phyloP scores from a whole-genome alignment of 2,888 invertebrate genomes.

The Ellobium chinense region DNA sequence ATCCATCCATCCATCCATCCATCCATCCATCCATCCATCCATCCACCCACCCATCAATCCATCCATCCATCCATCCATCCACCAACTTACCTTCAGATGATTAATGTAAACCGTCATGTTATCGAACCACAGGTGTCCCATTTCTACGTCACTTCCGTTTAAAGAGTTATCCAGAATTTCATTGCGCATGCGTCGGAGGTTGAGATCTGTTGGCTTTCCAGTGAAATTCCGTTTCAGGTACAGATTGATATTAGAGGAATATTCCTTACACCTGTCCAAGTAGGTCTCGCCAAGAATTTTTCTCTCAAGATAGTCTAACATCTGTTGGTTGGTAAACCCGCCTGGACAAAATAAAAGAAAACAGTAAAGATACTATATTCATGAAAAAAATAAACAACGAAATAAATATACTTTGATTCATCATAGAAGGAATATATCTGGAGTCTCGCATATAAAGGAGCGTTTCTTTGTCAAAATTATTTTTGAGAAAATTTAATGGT shows the following conservation, averaged over 20 bases:
- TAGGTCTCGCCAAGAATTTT: constrained; percentile 55
- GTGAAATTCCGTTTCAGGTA: constrained; percentile 41
- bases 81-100: constrained; percentile 52
- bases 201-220: constrained; percentile 38
- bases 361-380: background rate
- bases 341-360: constrained; percentile 55
- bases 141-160: constrained; percentile 48
- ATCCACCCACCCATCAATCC: background rate
- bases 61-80: background rate
- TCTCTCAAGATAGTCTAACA: constrained; percentile 59
- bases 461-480: no score
- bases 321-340: constrained; percentile 50
- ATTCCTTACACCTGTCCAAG: constrained; percentile 53
- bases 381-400: background rate
- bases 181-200: constrained; percentile 52
- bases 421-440: no score
- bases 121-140: constrained; percentile 62
- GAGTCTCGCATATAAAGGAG: no score
- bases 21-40: background rate
- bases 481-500: no score
- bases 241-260: constrained; percentile 39
- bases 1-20: background rate
- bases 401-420: no score
- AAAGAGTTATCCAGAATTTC: constrained; percentile 51
- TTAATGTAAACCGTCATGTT: constrained; percentile 67